Base-by-base conservation (phyloP, 1,140 invertebrate species). In the Chironomus striatipennis region DNA sequence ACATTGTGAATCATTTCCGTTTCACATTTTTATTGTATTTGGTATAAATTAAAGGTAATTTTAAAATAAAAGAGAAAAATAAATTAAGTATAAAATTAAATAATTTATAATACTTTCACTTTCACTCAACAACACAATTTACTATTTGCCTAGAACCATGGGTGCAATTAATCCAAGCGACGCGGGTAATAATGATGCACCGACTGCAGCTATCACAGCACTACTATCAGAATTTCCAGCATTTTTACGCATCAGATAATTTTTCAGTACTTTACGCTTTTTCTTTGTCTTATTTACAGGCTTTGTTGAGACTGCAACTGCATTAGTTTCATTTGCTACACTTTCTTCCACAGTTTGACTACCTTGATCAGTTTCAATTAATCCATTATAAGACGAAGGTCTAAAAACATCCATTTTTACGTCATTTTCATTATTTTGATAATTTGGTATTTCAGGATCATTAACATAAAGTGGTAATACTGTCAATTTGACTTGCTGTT, bases 81-180 rank as follows among this genome's bases (percentile, higher is more conserved):
- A 57, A 57, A 57, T 57, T 57, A 57, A 57, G 47, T 57, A n/a
- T 57, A n/a, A 57, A 57, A 57, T 57, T 57, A 57, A 57, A n/a
- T 57, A 57, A 15, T 57, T 57, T 47, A n/a, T 57, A 34, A 57
- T 57, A 57, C 47, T 57, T 57, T 57, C 12, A 57, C 47, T 57
- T 57, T 57, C 43, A 47, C 43, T 47, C 8, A 47, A 7, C 42
- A 10, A 47, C 15, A 9, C 7, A 47, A 9, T 47, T 15, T 57
- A 57, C 4, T 57, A 57, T 57, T 57, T 82, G 2, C 87, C 88
- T 64, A 91, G 82, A 79, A 91, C 88, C 85, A 92, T 89, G 1
- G 91, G 91, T 42, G 91, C 87, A 76, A 92, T 85, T 88, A 92
- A 89, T 1, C 90, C 90, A 87, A 93, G 89, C 0, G 90, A 91